These are phyloP conservation scores for Monoplex corrugatus DNA, from an alignment of 2,888 invertebrate genomes.

Conservation along the genomic window DNA sequence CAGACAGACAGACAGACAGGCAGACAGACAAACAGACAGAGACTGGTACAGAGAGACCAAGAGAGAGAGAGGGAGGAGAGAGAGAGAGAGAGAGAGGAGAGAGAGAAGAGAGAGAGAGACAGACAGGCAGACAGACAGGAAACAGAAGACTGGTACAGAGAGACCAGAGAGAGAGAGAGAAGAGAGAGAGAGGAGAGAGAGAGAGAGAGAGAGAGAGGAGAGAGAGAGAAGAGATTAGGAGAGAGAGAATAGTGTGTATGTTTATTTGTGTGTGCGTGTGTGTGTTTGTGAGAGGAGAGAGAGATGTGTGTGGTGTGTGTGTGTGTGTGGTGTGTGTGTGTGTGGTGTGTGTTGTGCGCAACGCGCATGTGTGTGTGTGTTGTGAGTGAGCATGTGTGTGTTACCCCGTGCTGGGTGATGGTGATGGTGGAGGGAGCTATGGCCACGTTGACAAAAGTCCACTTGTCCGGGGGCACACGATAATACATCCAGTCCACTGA, in stretches of 20 bases:
- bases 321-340: too few species aligned
- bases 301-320: background rate
- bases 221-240: too few species aligned
- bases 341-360: too few species aligned
- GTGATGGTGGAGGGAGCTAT: slow-evolving; percentile 96
- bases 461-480: slow-evolving; percentile 83
- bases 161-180: background rate
- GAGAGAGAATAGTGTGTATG: too few species aligned
- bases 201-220: too few species aligned
- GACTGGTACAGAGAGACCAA: background rate
- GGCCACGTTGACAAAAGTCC: slow-evolving; percentile 89
- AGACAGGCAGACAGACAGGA: too few species aligned
- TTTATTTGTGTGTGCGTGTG: background rate
- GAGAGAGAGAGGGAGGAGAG: background rate
- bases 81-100: too few species aligned
- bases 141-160: too few species aligned
- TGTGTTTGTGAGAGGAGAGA: background rate
- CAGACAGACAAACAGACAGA: background rate
- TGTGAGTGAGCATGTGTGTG: slow-evolving; percentile 75
- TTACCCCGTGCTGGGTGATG: slow-evolving; percentile 91
- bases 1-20: background rate
- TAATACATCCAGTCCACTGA: slow-evolving; percentile 89
- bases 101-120: too few species aligned
- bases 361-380: too few species aligned
- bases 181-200: background rate